Conservation (phyloP, 2,888 invertebrate genomes). For the Cataglyphis cursor region DNA sequence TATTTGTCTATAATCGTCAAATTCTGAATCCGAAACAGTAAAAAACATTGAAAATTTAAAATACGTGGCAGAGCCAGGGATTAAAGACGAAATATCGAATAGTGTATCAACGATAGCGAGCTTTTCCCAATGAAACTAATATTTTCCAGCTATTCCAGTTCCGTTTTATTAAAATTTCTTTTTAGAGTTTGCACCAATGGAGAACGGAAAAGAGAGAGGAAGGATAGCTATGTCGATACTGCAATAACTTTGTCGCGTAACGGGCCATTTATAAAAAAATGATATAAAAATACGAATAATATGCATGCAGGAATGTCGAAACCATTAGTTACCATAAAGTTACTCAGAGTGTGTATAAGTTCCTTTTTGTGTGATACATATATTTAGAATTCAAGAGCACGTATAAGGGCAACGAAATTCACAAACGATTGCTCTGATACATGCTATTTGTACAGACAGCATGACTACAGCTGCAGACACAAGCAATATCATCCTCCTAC, state of each 20-base stretch:
- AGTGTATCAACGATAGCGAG: background rate
- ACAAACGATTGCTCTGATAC: conserved; percentile 19
- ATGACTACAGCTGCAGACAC: conserved; percentile 10
- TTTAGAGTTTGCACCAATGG: conserved; percentile 16
- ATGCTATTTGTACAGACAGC: conserved; percentile 2
- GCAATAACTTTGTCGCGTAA: conserved; percentile 23
- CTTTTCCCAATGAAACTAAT: background rate
- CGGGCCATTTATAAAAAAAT: background rate
- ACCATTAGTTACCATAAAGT: conserved; percentile 27
- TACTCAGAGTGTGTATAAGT: conserved; percentile 22
- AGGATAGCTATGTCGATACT: background rate
- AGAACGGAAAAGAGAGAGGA: background rate
- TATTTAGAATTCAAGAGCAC: conserved; percentile 4
- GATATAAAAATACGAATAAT: conserved; percentile 37
- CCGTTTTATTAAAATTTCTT: conserved; percentile 51
- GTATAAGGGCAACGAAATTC: conserved; percentile 40
- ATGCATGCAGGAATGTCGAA: background rate
- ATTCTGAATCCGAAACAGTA: background rate
- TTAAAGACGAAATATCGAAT: conserved; percentile 34
- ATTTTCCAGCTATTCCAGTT: background rate
- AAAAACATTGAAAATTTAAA: background rate
- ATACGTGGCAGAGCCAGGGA: background rate
- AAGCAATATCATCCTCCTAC: conserved; percentile 15
- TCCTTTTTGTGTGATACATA: background rate
- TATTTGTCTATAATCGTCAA: background rate